A percentile compares a stretch with the other conserved stretches of the same genome.
phyloP scores from a whole-genome alignment of 2,797 vertebrate species.

The Chelon labrosus region DNA sequence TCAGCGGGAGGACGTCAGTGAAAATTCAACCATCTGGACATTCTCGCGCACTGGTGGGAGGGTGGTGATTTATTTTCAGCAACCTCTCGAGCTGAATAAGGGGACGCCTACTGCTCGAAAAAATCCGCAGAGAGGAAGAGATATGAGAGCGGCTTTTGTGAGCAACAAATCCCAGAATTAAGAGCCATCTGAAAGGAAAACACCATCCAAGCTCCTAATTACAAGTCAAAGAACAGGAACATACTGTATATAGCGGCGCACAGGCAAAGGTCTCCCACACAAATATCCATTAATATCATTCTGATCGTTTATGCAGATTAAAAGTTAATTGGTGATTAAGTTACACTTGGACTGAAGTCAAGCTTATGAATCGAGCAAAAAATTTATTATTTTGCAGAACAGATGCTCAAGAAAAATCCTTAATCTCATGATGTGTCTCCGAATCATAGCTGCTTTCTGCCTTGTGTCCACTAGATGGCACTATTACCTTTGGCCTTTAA shows the following conservation, averaged over 20 bases:
- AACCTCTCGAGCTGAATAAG: constrained; percentile 68
- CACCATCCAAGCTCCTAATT: constrained; percentile 69
- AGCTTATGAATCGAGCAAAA: too few relatives aligned
- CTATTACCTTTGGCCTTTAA: constrained; percentile 51
- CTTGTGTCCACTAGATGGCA: constrained; percentile 70
- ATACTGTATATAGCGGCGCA: constrained; percentile 2
- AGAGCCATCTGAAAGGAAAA: constrained; percentile 76
- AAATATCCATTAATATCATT: constrained; percentile 25
- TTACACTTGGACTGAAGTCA: neutral
- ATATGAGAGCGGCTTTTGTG: constrained; percentile 61
- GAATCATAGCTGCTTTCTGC: neutral
- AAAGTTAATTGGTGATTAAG: constrained; percentile 25
- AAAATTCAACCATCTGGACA: constrained; percentile 80
- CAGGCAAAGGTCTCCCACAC: constrained; percentile 27
- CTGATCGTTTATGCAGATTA: constrained; percentile 20
- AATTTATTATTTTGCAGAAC: neutral
- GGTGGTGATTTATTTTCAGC: constrained; percentile 78
- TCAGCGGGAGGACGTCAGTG: constrained; percentile 73
- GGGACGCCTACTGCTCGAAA: constrained; percentile 68
- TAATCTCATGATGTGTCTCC: neutral
- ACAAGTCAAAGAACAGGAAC: constrained; percentile 32
- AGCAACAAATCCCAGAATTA: constrained; percentile 76
- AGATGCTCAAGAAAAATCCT: neutral
- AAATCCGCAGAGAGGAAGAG: constrained; percentile 62
- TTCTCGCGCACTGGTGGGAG: constrained; percentile 71